These are phyloP conservation scores for Sturnira hondurensis DNA, from an alignment of 2,113 vertebrate genomes.

Conservation along the genomic window DNA sequence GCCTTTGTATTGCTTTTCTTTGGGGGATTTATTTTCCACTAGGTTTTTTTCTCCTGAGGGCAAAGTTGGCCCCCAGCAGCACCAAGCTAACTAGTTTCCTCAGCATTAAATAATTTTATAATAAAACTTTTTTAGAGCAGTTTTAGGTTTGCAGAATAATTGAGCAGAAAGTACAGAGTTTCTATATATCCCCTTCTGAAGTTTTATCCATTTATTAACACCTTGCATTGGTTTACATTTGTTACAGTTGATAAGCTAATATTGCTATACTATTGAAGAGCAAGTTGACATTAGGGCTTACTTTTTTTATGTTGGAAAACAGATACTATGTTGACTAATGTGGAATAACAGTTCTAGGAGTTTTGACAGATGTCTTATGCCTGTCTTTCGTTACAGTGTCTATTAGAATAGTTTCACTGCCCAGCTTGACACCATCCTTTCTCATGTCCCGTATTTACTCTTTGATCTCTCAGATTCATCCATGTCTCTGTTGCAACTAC, in stretches of 20 bases:
- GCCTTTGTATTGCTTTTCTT: background rate
- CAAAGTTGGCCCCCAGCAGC: background rate
- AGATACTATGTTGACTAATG: background rate
- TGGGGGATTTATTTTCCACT: background rate
- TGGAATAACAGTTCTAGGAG: background rate
- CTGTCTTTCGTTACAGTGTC: background rate
- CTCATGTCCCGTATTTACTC: background rate
- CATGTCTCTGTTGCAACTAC: background rate
- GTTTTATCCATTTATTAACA: background rate
- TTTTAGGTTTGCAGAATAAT: constrained; percentile 7
- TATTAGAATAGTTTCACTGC: background rate
- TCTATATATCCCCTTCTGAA: background rate
- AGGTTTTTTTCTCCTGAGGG: background rate
- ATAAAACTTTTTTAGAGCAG: background rate
- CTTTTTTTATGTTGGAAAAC: background rate
- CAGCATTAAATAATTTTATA: background rate
- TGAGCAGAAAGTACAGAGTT: background rate
- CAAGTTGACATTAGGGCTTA: background rate
- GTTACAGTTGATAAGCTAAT: background rate
- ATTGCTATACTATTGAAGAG: background rate
- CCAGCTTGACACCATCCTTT: background rate
- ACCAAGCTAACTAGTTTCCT: background rate
- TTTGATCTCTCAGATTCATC: background rate
- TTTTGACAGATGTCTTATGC: background rate
- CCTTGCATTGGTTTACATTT: background rate